Base-by-base conservation (phyloP, 2,113 vertebrate species). In the Emydocephalus ijimae region DNA sequence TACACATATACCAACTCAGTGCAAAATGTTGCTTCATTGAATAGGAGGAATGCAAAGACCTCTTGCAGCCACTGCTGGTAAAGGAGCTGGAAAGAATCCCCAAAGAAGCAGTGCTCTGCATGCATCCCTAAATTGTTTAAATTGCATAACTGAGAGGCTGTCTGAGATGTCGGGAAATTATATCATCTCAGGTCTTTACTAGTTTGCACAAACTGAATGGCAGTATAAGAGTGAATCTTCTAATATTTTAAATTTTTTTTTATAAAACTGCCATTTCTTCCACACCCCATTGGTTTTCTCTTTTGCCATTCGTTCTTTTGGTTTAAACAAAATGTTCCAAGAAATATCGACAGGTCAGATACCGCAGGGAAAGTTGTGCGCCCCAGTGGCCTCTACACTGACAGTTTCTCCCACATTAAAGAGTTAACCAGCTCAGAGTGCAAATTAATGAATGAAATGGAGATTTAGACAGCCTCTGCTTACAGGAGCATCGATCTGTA, bases 361-460 rank as follows among this genome's bases (percentile, higher is more conserved):
- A 96, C 96, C 97, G 96, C 96, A 96, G 97, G 96, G 97, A 97
- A 97, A 95, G 96, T 95, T 81, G 92, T 94, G 94, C 95, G 96
- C 97, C 97, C 97, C 97, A 97, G 95, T 96, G 97, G 97, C 97
- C 97, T 98, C 97, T 97, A 96, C 96, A 97, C 97, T 98, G 97
- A 97, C 97, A 97, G 97, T 97, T 98, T 98, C 97, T 97, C 97
- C 97, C 96, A 97, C 98, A 97, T 98, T 98, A 98, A 98, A 98
- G 98, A 98, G 97, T 98, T 98, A 98, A 98, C 97, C 97, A 97
- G 96, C 97, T 97, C 96, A 12, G 97, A 97, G 97, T 97, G 96
- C 96, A 97, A 98, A 97, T 97, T 98, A 98, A 98, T 98, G 97
- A 98, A 98, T 98, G 97, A 98, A 98, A 98, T 98, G 97, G 97